Evolutionary conservation across 1,140 invertebrate species (phyloP).

Genomic region (Ceratina japonica): DNA sequence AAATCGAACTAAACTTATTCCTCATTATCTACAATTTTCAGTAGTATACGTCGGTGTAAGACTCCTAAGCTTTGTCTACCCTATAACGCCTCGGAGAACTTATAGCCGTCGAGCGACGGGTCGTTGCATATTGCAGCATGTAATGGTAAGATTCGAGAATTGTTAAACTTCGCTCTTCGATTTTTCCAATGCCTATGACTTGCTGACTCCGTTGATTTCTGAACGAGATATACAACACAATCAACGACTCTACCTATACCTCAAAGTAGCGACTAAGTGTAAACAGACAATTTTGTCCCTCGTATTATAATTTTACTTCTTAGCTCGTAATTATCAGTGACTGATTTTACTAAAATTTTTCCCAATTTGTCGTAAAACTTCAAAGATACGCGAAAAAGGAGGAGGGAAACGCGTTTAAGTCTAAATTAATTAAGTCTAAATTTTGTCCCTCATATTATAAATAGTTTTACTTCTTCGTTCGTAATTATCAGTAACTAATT

Average conservation of each 20-base stretch:
- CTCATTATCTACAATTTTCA: slow-evolving; percentile 42
- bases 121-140: slow-evolving; percentile 49
- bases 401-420: neutral
- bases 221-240: neutral
- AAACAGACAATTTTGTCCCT: neutral
- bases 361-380: neutral
- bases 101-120: slow-evolving; percentile 17
- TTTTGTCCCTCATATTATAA: neutral
- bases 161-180: slow-evolving; percentile 40
- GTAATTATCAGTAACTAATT: neutral
- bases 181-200: slow-evolving; percentile 32
- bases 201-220: neutral
- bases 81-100: slow-evolving; percentile 3
- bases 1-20: neutral
- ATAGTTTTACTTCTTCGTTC: neutral
- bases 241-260: too few species aligned
- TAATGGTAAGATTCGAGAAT: slow-evolving; percentile 36
- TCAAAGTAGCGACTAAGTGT: neutral
- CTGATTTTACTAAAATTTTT: neutral
- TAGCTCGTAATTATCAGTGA: neutral
- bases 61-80: neutral
- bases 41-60: neutral
- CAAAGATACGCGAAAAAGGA: neutral
- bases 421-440: too few species aligned
- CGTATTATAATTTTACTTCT: too few species aligned